Conservation (phyloP, 2,113 vertebrate species). For the Xenopus tropicalis region DNA sequence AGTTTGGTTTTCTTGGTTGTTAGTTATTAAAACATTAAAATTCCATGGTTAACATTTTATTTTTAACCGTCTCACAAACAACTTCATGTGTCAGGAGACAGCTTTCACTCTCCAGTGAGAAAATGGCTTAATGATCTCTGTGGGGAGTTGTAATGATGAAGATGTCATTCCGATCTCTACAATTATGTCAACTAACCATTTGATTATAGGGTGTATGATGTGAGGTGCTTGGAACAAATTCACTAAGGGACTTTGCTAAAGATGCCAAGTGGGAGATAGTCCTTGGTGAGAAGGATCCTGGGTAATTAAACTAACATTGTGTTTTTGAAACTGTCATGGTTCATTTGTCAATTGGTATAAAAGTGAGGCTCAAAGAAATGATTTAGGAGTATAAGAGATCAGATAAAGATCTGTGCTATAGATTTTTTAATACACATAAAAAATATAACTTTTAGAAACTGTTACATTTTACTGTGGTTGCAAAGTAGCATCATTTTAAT, state of each 20-base stretch:
- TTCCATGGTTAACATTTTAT: constrained; percentile 48
- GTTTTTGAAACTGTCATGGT: constrained; percentile 11
- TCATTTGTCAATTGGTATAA: constrained; percentile 7
- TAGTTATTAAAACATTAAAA: constrained; percentile 38
- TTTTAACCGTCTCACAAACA: constrained; percentile 47
- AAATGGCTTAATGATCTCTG: constrained; percentile 32
- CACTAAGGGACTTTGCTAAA: constrained; percentile 24
- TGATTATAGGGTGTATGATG: constrained; percentile 49
- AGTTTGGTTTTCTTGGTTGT: not conserved
- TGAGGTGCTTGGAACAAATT: not conserved
- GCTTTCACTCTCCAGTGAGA: constrained; percentile 48
- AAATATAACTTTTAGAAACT: too few species aligned
- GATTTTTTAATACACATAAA: too few species aligned
- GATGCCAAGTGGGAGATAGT: constrained; percentile 19
- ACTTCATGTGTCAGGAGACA: constrained; percentile 38
- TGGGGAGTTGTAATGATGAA: constrained; percentile 39
- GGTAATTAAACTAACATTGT: constrained; percentile 19
- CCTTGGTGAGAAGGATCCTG: constrained; percentile 10
- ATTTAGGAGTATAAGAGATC: not conserved
- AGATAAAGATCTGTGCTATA: too few species aligned
- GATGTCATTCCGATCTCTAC: constrained; percentile 33
- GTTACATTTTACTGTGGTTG: too few species aligned
- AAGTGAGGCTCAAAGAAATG: constrained; percentile 2
- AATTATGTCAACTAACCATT: constrained; percentile 57
- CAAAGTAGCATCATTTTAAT: not conserved